Evolutionary conservation across 2,113 vertebrate genomes (phyloP).

Genomic region (Corythornis cristatus): DNA sequence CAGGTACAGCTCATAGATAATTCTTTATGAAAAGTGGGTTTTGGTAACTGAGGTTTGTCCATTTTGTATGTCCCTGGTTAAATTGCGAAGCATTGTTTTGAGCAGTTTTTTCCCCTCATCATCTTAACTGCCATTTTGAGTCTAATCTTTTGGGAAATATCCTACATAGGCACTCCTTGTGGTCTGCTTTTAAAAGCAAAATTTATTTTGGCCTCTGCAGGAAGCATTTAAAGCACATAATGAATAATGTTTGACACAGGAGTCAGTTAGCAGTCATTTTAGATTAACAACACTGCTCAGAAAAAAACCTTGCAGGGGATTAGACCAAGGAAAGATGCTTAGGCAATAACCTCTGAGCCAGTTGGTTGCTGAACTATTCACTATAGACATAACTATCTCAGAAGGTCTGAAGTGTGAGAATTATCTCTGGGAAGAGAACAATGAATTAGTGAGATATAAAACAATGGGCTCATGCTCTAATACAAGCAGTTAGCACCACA

Average conservation of each 20-base stretch:
- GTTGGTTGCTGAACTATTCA: constrained; percentile 53
- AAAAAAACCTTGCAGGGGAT: constrained; percentile 60
- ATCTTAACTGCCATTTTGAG: constrained; percentile 26
- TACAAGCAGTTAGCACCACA: not conserved
- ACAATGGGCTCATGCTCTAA: constrained; percentile 48
- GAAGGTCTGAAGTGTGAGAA: constrained; percentile 56
- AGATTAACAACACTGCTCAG: constrained; percentile 61
- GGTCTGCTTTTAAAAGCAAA: not conserved
- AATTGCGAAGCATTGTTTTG: constrained; percentile 6
- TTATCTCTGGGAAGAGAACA: constrained; percentile 53
- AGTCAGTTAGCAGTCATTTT: constrained; percentile 63
- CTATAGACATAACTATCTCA: constrained; percentile 47
- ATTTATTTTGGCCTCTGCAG: constrained; percentile 63
- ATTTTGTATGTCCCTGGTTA: not conserved
- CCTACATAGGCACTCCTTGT: constrained; percentile 16
- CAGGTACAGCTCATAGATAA: not conserved
- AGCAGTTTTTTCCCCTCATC: not conserved
- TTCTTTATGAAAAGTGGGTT: not conserved
- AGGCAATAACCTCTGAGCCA: constrained; percentile 55
- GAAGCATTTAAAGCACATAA: constrained; percentile 63
- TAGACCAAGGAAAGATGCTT: constrained; percentile 57
- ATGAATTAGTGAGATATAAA: constrained; percentile 55
- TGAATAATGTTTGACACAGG: constrained; percentile 61
- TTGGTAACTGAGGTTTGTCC: not conserved
- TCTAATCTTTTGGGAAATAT: constrained; percentile 55